Conservation (phyloP, 35 echinoderm and acorn worm genomes). For the Ptychodera flava region DNA sequence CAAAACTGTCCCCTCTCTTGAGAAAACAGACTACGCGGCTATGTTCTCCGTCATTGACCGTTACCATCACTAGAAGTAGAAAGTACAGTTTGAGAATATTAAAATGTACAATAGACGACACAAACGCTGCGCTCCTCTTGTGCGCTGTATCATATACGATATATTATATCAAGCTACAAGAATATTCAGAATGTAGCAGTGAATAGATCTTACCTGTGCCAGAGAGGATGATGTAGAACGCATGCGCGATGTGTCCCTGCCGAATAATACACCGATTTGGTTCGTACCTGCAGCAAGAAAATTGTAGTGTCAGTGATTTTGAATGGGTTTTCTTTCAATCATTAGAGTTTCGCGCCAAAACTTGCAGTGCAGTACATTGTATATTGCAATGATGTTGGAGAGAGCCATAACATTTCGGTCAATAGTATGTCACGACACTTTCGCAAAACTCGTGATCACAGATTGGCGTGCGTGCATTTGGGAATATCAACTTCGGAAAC, state of each 20-base stretch:
- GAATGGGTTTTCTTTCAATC: neutral
- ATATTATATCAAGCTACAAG: no score
- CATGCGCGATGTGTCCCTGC: slow-evolving; percentile 63
- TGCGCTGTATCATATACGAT: no score
- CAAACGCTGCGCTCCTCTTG: neutral
- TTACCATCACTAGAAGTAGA: slow-evolving; percentile 49
- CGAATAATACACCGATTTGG: slow-evolving; percentile 52
- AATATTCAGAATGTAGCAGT: no score
- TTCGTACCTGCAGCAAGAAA: slow-evolving; percentile 39
- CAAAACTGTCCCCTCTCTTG: slow-evolving; percentile 75
- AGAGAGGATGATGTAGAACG: slow-evolving; percentile 74
- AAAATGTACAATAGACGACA: neutral
- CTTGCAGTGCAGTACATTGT: neutral
- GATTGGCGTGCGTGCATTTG: no score
- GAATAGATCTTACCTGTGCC: slow-evolving; percentile 68
- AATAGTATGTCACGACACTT: no score
- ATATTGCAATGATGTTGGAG: neutral
- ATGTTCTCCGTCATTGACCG: slow-evolving; percentile 49
- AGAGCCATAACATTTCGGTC: no score
- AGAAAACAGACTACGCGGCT: slow-evolving; percentile 50
- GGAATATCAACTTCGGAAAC: no score
- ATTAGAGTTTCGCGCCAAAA: neutral
- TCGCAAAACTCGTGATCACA: no score
- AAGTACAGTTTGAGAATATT: slow-evolving; percentile 5
- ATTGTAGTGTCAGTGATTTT: neutral